Percentiles rank a stretch among this genome's conserved stretches.
These are phyloP conservation scores for Phyllostomus discolor DNA, from an alignment of 2,113 vertebrate genomes.

Conservation along the genomic window DNA sequence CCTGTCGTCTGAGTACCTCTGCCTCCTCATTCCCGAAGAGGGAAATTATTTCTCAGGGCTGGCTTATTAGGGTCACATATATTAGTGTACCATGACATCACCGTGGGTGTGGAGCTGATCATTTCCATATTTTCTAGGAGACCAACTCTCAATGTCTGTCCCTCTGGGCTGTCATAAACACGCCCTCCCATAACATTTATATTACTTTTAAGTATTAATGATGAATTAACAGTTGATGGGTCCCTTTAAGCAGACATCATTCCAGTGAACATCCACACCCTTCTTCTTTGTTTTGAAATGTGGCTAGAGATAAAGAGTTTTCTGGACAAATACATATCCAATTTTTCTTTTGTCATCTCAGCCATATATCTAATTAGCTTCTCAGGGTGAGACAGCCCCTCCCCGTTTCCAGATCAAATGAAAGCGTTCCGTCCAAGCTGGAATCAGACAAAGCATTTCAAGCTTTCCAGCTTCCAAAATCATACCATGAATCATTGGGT, in stretches of 20 bases:
- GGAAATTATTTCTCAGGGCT: slow-evolving; percentile 56
- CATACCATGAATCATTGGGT: slow-evolving; percentile 10
- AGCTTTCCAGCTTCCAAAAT: neutral
- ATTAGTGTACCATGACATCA: slow-evolving; percentile 69
- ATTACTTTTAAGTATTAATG: slow-evolving; percentile 68
- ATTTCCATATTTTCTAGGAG: slow-evolving; percentile 74
- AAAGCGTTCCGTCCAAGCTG: neutral
- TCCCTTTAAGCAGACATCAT: slow-evolving; percentile 29
- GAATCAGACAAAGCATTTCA: slow-evolving; percentile 32
- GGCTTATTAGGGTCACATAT: slow-evolving; percentile 60
- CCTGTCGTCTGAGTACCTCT: slow-evolving; percentile 32
- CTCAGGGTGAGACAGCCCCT: neutral
- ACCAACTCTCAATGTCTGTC: slow-evolving; percentile 53
- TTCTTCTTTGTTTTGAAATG: slow-evolving; percentile 68
- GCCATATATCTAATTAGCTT: slow-evolving; percentile 35
- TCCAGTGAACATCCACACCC: slow-evolving; percentile 56
- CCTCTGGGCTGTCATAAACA: slow-evolving; percentile 62
- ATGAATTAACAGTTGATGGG: slow-evolving; percentile 61
- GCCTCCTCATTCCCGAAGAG: slow-evolving; percentile 40
- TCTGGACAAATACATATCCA: slow-evolving; percentile 18
- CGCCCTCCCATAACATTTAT: slow-evolving; percentile 59
- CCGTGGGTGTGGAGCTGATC: slow-evolving; percentile 73
- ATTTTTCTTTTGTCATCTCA: slow-evolving; percentile 31
- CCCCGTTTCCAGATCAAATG: slow-evolving; percentile 7
- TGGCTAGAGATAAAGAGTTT: slow-evolving; percentile 38